phyloP scores from a whole-genome alignment of 37 sponge, comb jelly and placozoan species.

The Axinella damicornis region DNA sequence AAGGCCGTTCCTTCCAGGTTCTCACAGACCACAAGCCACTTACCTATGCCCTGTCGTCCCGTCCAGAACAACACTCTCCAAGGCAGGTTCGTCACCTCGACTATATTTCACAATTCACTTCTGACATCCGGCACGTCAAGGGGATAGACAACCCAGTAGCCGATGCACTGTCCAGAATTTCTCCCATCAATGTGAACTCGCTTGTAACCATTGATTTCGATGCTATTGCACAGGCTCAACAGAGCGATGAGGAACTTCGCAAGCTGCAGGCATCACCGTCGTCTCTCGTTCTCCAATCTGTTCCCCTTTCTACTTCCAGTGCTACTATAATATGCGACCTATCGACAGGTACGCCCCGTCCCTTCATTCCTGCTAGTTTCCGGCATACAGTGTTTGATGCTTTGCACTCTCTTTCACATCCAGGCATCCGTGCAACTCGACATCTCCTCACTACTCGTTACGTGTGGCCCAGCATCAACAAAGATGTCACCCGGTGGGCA shows the following conservation, averaged over 20 bases:
- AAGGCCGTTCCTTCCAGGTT: slow-evolving; percentile 49
- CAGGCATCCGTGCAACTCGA: background rate
- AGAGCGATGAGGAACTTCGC: background rate
- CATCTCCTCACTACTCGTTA: too few relatives aligned
- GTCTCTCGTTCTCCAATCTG: slow-evolving; percentile 27
- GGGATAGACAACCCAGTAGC: background rate
- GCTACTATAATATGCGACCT: slow-evolving; percentile 47
- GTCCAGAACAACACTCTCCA: slow-evolving; percentile 27
- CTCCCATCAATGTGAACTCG: too few relatives aligned
- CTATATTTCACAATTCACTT: background rate
- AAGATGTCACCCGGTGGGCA: slow-evolving; percentile 52
- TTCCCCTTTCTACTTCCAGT: slow-evolving; percentile 9
- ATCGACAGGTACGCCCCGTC: slow-evolving; percentile 39
- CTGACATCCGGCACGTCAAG: background rate
- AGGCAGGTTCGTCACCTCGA: slow-evolving; percentile 16
- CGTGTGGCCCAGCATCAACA: slow-evolving; percentile 55
- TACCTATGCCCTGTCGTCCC: slow-evolving; percentile 18
- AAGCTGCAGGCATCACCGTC: background rate
- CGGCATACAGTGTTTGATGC: slow-evolving; percentile 33
- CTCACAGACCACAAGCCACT: slow-evolving; percentile 62
- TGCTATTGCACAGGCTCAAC: background rate
- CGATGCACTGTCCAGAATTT: background rate
- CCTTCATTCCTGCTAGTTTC: slow-evolving; percentile 42
- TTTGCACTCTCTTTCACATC: slow-evolving; percentile 57
- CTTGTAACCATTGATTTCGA: background rate